These are phyloP conservation scores for Falco rusticolus DNA, from an alignment of 2,797 vertebrate species.

Conservation along the genomic window DNA sequence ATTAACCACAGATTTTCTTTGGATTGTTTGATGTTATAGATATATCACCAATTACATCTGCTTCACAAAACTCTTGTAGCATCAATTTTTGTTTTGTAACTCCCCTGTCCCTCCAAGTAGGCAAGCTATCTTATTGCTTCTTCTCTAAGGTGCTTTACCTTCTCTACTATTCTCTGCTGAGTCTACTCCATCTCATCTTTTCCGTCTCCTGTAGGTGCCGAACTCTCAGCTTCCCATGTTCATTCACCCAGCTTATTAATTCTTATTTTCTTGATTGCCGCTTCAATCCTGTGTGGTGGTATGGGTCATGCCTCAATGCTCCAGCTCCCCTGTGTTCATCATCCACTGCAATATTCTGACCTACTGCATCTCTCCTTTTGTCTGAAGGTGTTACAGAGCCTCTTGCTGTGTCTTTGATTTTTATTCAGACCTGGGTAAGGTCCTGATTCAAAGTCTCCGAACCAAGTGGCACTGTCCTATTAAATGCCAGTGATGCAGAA, in stretches of 20 bases:
- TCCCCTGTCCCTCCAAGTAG: fast-evolving
- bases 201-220: background rate
- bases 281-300: background rate
- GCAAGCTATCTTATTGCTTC: background rate
- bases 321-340: background rate
- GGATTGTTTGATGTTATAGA: background rate
- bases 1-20: background rate
- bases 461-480: background rate
- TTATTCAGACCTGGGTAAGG: background rate
- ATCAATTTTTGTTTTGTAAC: background rate
- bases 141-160: background rate
- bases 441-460: background rate
- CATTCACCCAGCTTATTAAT: background rate
- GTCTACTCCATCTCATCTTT: background rate
- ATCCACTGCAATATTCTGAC: background rate
- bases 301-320: fast-evolving
- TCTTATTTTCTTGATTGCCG: background rate
- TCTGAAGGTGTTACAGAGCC: background rate
- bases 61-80: background rate
- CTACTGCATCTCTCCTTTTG: background rate
- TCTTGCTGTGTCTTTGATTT: background rate
- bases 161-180: background rate
- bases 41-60: background rate
- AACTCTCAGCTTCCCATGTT: background rate
- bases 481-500: background rate